phyloP scores from a whole-genome alignment of 1,140 invertebrate species.

The Periplaneta americana region DNA sequence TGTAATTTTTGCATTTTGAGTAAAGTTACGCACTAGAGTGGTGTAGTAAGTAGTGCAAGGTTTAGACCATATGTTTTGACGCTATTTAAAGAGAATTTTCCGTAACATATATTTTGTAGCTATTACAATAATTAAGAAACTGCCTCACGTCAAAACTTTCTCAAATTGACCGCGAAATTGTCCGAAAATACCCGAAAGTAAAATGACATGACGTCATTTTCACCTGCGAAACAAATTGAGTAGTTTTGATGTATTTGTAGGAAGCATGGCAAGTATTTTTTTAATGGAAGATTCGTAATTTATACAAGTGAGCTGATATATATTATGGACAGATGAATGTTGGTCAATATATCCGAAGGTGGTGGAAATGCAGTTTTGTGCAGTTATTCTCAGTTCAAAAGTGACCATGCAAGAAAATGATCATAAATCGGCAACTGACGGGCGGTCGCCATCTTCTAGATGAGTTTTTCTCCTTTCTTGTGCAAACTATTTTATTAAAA shows the following conservation, averaged over 20 bases:
- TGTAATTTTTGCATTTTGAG: not conserved
- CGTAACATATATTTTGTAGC: not conserved
- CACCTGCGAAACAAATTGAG: constrained; percentile 21
- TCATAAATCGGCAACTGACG: constrained; percentile 43
- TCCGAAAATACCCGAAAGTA: constrained; percentile 20
- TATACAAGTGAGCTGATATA: not conserved
- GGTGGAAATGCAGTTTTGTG: constrained; percentile 3
- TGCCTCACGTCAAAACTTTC: not conserved
- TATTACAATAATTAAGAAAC: not conserved
- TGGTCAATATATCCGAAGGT: not conserved
- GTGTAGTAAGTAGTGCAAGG: too few relatives aligned
- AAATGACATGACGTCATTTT: constrained; percentile 17
- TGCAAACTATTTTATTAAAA: constrained; percentile 14
- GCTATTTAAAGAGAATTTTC: not conserved
- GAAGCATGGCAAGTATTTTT: constrained; percentile 17
- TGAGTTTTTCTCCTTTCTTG: constrained; percentile 43
- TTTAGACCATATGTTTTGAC: too few relatives aligned
- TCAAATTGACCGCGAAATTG: constrained; percentile 16
- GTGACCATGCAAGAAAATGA: constrained; percentile 38
- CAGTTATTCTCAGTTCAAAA: constrained; percentile 8
- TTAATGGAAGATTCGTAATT: not conserved
- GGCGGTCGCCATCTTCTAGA: constrained; percentile 51
- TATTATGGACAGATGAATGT: not conserved
- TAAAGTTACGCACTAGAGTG: too few relatives aligned
- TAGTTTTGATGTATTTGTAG: constrained; percentile 15